A percentile compares a stretch with the other conserved stretches of the same genome.
Conservation (phyloP, 2,797 vertebrate species). For the Sphenodon punctatus region DNA sequence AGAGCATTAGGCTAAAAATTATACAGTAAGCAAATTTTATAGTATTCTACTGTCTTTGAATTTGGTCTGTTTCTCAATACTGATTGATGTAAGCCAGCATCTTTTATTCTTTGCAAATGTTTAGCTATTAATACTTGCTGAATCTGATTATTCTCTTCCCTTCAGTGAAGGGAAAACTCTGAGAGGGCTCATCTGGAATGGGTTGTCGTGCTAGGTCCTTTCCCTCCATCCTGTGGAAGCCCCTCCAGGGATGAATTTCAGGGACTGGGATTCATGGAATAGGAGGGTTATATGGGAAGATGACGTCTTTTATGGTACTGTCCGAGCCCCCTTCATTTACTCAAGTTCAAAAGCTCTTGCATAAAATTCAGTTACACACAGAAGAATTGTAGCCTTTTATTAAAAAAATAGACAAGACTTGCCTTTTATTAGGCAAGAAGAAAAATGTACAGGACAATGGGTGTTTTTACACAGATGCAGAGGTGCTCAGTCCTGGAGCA, state of each 20-base stretch:
- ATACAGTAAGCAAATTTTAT: conserved; percentile 33
- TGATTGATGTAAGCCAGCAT: neutral
- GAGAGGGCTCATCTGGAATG: neutral
- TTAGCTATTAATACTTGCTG: conserved; percentile 15
- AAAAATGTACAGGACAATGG: too few species aligned
- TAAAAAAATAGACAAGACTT: too few species aligned
- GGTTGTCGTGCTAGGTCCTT: fast-evolving
- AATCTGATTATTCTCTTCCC: conserved; percentile 2
- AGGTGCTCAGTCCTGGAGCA: too few species aligned
- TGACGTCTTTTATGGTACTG: too few species aligned
- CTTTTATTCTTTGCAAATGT: conserved; percentile 8
- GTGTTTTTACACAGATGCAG: too few species aligned
- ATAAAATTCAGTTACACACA: too few species aligned
- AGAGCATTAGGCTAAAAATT: conserved; percentile 10
- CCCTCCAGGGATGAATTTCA: neutral
- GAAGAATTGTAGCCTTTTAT: too few species aligned
- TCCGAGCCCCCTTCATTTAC: too few species aligned
- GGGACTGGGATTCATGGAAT: neutral
- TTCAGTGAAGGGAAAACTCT: neutral
- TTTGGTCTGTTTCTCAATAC: conserved; percentile 55
- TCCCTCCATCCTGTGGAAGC: fast-evolving
- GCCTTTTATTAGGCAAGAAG: too few species aligned
- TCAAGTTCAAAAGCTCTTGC: too few species aligned
- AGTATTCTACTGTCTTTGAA: conserved; percentile 16
- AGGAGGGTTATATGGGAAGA: too few species aligned